Evolutionary conservation across 1,140 invertebrate genomes (phyloP).

Genomic region (Bursaphelenchus mucronatus): DNA sequence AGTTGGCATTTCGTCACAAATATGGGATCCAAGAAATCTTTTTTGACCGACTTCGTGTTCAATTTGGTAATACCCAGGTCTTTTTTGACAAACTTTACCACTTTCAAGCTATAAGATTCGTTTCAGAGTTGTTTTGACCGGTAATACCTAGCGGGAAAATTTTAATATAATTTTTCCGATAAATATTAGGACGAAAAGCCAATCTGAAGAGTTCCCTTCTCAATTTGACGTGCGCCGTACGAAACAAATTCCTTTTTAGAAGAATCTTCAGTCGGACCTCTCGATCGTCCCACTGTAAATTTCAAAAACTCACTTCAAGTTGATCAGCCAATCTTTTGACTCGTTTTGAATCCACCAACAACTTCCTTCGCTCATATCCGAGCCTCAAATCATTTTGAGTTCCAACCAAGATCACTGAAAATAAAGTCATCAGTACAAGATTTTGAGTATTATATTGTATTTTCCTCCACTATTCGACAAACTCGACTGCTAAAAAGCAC

Average conservation of each 20-base stretch:
- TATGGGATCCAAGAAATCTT: too few species aligned
- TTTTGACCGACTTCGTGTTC: too few species aligned
- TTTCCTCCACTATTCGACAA: background rate
- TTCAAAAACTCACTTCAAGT: conserved; percentile 23
- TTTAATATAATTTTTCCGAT: too few species aligned
- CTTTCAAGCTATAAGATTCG: too few species aligned
- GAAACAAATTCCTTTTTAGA: background rate
- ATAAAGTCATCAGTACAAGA: background rate
- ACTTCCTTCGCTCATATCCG: conserved; percentile 1
- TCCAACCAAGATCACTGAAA: conserved; percentile 77
- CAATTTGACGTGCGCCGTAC: too few species aligned
- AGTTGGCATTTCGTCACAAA: too few species aligned
- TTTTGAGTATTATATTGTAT: background rate
- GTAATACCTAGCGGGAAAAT: too few species aligned
- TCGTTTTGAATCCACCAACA: conserved; percentile 12
- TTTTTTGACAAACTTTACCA: too few species aligned
- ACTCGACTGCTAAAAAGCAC: conserved; percentile 5
- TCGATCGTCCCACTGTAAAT: conserved; percentile 8
- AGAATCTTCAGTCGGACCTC: background rate
- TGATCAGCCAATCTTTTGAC: conserved; percentile 23
- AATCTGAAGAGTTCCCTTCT: too few species aligned
- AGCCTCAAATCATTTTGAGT: conserved; percentile 76
- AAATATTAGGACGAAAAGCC: too few species aligned
- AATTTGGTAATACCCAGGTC: too few species aligned
- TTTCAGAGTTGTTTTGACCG: too few species aligned